Conservation (phyloP, 2,797 vertebrate genomes). For the Bovichtus variegatus region DNA sequence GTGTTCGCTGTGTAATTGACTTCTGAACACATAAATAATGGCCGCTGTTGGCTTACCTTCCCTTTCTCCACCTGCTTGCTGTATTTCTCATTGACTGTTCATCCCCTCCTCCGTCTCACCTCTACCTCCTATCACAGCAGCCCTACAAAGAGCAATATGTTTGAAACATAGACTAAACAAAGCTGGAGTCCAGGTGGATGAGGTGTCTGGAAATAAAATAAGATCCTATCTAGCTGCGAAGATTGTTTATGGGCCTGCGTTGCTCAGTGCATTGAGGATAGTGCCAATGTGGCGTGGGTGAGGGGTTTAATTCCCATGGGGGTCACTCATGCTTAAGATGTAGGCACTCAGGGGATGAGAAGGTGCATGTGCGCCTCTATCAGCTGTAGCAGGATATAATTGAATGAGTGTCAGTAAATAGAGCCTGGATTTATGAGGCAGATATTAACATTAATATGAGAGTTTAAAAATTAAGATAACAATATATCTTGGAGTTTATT, state of each 20-base stretch:
- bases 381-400: not conserved
- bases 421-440: not conserved
- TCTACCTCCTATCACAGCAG: slow-evolving; percentile 8
- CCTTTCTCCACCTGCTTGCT: not conserved
- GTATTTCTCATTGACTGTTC: not conserved
- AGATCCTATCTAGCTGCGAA: slow-evolving; percentile 13
- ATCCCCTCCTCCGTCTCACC: slow-evolving; percentile 21
- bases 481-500: no score
- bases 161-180: slow-evolving; percentile 41
- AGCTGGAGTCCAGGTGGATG: slow-evolving; percentile 23
- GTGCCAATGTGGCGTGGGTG: not conserved
- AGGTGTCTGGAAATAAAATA: slow-evolving; percentile 41
- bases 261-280: slow-evolving; percentile 24
- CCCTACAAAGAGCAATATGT: slow-evolving; percentile 25
- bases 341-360: slow-evolving; percentile 12
- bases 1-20: slow-evolving; percentile 61
- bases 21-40: slow-evolving; percentile 68
- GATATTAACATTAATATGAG: not conserved
- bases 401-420: not conserved
- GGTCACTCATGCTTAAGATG: slow-evolving; percentile 21
- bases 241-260: slow-evolving; percentile 26
- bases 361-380: not conserved
- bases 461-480: not conserved
- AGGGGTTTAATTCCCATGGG: not conserved
- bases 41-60: slow-evolving; percentile 4